Evolutionary conservation across 2,797 vertebrate species (phyloP), one percentile per base, ranked within the genome.

Genomic region (Sebastes vulpes): DNA sequence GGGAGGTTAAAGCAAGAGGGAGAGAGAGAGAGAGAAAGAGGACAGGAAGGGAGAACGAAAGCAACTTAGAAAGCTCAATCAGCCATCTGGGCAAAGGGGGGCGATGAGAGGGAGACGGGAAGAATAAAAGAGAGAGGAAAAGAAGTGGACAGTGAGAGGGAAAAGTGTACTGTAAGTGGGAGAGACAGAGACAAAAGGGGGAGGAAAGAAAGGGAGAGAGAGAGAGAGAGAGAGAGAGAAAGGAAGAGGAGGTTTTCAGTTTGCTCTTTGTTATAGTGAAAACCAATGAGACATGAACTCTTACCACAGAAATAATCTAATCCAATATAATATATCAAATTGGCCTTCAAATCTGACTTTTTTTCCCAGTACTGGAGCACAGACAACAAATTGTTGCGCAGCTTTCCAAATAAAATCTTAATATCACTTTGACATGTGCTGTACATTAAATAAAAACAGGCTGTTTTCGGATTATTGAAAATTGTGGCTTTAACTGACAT

Each of bases 201-300:
- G 18, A 21, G 63, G 57, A 64, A 73, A 63, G 18, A 26, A 50
- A 21, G 5, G 9, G 11, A 54, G 32, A 25, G 23, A 65, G 31
- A 16, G 50, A 77, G 42, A 53, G 29, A 35, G 23, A 65, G 31
- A 16, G 31, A 16, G 16, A 77, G 42, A 50, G 42, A 50, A 28
- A 42, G 38, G 38, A 42, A 42, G 48, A 53, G 65, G 29, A 25
- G 58, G 72, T 20, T 75, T 81, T 35, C 20, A 66, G 29, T 77
- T 77, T 58, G 25, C 46, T 77, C 68, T 86, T 90, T 87, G 89
- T 89, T 86, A 89, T 16, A 32, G 26, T 54, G 56, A 72, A 72
- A 66, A 80, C 67, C 64, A 32, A 42, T 52, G 48, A 64, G 48
- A 73, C 56, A 29, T 65, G 18, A 60, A 72, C 21, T 68, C 16